Percentiles rank a stretch among this genome's conserved stretches.
These are phyloP conservation scores for Amblyteles armatorius DNA, from an alignment of 2,888 invertebrate genomes.

Conservation along the genomic window DNA sequence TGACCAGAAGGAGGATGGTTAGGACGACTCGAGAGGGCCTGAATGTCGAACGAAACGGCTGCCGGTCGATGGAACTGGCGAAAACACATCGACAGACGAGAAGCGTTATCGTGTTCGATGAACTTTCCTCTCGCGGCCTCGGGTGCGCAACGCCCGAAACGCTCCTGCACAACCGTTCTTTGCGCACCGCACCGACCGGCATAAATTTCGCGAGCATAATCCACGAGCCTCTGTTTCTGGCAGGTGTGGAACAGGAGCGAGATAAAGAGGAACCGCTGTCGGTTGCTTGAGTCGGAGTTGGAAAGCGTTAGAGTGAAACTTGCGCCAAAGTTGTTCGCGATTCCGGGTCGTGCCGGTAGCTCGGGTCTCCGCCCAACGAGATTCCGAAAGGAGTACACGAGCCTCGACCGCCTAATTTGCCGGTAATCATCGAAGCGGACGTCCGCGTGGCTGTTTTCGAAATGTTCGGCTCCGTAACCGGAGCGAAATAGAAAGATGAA, in stretches of 20 bases:
- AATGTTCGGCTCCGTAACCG: slow-evolving; percentile 45
- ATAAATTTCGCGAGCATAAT: slow-evolving; percentile 52
- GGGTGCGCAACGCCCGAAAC: slow-evolving; percentile 6
- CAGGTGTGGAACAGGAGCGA: slow-evolving; percentile 38
- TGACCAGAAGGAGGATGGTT: not conserved
- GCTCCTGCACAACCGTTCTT: slow-evolving; percentile 6
- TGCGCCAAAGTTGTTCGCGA: slow-evolving; percentile 51
- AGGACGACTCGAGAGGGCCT: not conserved
- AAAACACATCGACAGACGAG: not conserved
- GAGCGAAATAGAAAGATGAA: slow-evolving; percentile 13
- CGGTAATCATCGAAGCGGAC: slow-evolving; percentile 59
- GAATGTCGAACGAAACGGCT: not conserved
- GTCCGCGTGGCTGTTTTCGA: slow-evolving; percentile 55
- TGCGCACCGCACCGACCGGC: not conserved
- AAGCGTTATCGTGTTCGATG: slow-evolving; percentile 23
- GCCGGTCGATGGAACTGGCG: not conserved
- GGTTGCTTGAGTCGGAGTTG: not conserved
- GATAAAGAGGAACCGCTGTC: slow-evolving; percentile 3
- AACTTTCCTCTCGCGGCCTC: slow-evolving; percentile 6
- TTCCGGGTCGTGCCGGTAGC: slow-evolving; percentile 19
- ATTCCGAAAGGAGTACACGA: slow-evolving; percentile 51
- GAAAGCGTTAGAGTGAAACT: slow-evolving; percentile 60
- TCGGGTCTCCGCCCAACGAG: not conserved
- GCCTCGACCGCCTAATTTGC: slow-evolving; percentile 57
- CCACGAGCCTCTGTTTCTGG: slow-evolving; percentile 51